These are phyloP conservation scores for Notamacropus eugenii DNA, from an alignment of 2,797 vertebrate species.

Conservation along the genomic window DNA sequence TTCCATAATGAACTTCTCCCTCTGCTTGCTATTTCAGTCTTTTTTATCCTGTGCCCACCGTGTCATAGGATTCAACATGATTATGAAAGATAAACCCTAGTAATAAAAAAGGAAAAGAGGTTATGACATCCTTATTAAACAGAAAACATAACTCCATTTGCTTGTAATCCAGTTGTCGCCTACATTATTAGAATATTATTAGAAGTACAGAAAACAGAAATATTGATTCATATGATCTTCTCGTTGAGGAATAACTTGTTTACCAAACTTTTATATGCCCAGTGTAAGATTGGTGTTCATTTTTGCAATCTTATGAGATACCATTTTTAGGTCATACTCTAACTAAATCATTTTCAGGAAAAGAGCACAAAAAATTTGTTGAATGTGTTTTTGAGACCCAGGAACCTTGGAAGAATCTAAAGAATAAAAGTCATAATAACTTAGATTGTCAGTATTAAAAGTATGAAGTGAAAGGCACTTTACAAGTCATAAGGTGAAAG, in stretches of 20 bases:
- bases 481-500: background rate
- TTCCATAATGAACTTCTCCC: slow-evolving; percentile 79
- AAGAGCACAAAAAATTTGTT: too few relatives aligned
- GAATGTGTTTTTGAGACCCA: too few relatives aligned
- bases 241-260: slow-evolving; percentile 54
- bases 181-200: slow-evolving; percentile 73
- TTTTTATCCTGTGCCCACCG: slow-evolving; percentile 76
- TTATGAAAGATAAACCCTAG: slow-evolving; percentile 80
- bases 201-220: slow-evolving; percentile 62
- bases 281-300: background rate
- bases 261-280: slow-evolving; percentile 49
- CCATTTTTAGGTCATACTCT: background rate
- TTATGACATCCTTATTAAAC: slow-evolving; percentile 82
- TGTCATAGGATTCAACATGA: slow-evolving; percentile 78
- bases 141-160: slow-evolving; percentile 81
- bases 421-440: too few relatives aligned
- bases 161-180: slow-evolving; percentile 76
- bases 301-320: background rate
- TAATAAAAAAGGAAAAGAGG: slow-evolving; percentile 83
- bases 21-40: slow-evolving; percentile 77
- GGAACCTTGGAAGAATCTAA: background rate
- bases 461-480: background rate
- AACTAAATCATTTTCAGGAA: background rate
- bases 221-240: slow-evolving; percentile 67
- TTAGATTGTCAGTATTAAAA: too few relatives aligned